Base-by-base conservation (phyloP, 2,113 vertebrate genomes). In the Psephotus haematonotus region DNA sequence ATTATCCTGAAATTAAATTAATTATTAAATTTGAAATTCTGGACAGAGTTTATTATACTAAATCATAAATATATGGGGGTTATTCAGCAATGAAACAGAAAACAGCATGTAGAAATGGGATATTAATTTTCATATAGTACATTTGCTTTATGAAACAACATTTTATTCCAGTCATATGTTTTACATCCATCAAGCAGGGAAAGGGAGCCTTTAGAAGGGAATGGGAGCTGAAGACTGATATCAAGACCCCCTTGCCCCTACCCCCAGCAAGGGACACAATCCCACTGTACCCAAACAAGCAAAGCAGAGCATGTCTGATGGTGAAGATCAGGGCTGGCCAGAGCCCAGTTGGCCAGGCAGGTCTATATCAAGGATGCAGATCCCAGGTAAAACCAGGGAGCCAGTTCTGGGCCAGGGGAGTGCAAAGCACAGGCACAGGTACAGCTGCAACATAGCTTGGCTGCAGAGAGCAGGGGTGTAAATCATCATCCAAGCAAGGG, bases 241-340 rank as follows among this genome's bases (percentile, higher is more conserved):
- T 17, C 41, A 62, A 64, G 8, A 11, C 33, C 28, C 35, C 27
- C 57, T 13, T 5, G 19, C 33, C 33, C 13, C 14, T 10, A 15
- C 22, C 4, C 31, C 25, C 1, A 2, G 4, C 7, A 57, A 50
- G 6, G 15, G 23, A 9, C 17, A 35, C 14, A 10, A 16, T 41
- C 9, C 22, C 29, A 44, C 29, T 10, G 4, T 2, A 25, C 7
- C 9, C 10, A 1, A 52, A 15, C 7, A 25, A 74, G 55, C 55
- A 68, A 16, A 37, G 50, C 12, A 31, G 52, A 33, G 7, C 1
- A 11, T 14, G 5, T 37, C 63, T 71, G 63, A 19, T 49, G 49
- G 31, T 5, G 1, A 27, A 13, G 43, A 24, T 4, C 4, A 35
- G n/a, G 13, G 15, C 0, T 53, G 37, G 8, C 20, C 16, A 17